Percentiles rank a stretch among this genome's conserved stretches.
phyloP scores from a whole-genome alignment of 2,797 vertebrate species.

The Micrastur ruficollis region DNA sequence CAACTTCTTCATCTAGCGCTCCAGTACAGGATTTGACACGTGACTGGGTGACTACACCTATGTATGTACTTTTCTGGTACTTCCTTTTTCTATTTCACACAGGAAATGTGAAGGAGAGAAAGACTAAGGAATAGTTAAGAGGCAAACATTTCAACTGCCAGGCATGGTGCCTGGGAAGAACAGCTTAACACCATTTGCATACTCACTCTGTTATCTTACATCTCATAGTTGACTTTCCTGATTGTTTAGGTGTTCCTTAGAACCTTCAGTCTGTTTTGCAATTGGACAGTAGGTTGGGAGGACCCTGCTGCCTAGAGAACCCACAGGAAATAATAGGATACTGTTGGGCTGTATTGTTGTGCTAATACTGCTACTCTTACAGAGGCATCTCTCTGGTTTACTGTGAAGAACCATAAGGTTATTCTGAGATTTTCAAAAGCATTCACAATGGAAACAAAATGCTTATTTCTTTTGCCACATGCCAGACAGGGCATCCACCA shows the following conservation, averaged over 20 bases:
- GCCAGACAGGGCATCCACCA: not conserved
- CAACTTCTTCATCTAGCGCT: not conserved
- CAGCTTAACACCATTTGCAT: not conserved
- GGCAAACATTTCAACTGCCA: not conserved
- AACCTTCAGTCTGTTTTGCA: not conserved
- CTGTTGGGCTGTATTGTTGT: not conserved
- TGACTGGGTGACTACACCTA: not conserved
- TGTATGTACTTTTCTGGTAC: not conserved
- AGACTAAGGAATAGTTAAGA: not conserved
- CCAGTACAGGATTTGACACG: not conserved
- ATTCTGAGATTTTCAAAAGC: not conserved
- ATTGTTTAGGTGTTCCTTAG: not conserved
- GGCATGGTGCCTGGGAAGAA: not conserved
- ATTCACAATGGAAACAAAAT: not conserved
- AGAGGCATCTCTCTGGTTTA: not conserved
- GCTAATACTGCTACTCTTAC: not conserved
- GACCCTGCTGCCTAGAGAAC: not conserved
- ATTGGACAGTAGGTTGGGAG: not conserved
- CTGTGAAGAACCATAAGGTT: not conserved
- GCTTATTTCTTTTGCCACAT: not conserved
- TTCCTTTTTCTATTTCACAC: not conserved
- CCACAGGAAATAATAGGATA: not conserved
- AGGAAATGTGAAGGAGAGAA: not conserved
- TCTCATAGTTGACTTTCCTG: not conserved
- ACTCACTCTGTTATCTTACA: not conserved